A percentile compares a stretch with the other conserved stretches of the same genome.
phyloP scores from a whole-genome alignment of 2,113 vertebrate species.

The Philantomba maxwellii region DNA sequence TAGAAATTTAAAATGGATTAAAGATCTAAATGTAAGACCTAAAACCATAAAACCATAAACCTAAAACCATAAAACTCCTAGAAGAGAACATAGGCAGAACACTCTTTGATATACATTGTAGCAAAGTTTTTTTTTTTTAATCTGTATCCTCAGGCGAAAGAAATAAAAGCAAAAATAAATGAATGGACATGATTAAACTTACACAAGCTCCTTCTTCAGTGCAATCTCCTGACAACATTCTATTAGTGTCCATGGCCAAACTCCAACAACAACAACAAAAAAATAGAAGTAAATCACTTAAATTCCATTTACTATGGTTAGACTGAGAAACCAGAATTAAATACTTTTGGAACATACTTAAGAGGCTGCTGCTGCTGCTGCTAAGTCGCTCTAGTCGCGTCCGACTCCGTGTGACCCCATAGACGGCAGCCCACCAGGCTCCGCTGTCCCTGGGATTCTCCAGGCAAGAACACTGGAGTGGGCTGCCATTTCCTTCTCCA shows the following conservation, averaged over 20 bases:
- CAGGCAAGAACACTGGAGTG: no score
- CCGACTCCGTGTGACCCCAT: no score
- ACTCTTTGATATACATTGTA: neutral
- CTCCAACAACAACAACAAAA: neutral
- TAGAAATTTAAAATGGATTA: neutral
- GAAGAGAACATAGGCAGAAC: neutral
- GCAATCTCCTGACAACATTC: neutral
- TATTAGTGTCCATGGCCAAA: neutral
- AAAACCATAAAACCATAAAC: neutral
- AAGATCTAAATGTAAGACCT: neutral
- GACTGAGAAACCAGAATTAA: neutral
- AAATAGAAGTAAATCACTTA: neutral
- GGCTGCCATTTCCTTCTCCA: no score
- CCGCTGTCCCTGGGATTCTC: no score
- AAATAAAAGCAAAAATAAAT: neutral
- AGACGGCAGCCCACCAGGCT: no score
- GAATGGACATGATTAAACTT: neutral
- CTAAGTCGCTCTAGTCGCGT: no score
- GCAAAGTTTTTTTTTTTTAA: neutral
- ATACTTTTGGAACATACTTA: neutral
- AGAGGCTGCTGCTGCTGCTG: neutral
- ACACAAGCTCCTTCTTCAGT: neutral
- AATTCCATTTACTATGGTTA: slow-evolving; percentile 17
- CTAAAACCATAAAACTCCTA: neutral
- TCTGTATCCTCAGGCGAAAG: neutral